These are phyloP conservation scores for Campoletis raptor DNA, from an alignment of 2,888 invertebrate species.

Conservation along the genomic window DNA sequence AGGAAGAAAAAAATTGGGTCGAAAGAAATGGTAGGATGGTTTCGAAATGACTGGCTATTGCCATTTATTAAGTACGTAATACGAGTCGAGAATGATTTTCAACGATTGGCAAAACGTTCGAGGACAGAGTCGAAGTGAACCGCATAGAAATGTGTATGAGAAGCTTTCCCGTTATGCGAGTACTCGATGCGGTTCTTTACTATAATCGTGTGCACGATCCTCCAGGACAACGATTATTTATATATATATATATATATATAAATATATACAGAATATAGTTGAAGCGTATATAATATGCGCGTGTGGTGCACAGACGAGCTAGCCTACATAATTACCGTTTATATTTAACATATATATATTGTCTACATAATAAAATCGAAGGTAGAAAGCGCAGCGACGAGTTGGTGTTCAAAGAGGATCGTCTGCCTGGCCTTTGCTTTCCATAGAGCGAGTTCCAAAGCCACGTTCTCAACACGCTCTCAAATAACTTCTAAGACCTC, in stretches of 20 bases:
- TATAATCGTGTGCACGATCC: slow-evolving; percentile 56
- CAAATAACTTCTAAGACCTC: slow-evolving; percentile 45
- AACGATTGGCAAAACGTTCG: slow-evolving; percentile 43
- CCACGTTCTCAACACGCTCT: slow-evolving; percentile 42
- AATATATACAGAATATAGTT: slow-evolving; percentile 31
- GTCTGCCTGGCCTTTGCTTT: slow-evolving; percentile 84
- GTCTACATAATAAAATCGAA: slow-evolving; percentile 76
- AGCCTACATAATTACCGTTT: slow-evolving; percentile 78
- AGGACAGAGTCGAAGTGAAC: slow-evolving; percentile 45
- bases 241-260: slow-evolving; percentile 26
- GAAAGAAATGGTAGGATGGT: slow-evolving; percentile 10
- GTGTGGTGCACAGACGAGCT: slow-evolving; percentile 60
- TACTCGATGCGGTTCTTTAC: slow-evolving; percentile 50
- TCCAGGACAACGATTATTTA: slow-evolving; percentile 13
- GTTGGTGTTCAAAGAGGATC: slow-evolving; percentile 75
- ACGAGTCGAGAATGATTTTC: slow-evolving; percentile 50
- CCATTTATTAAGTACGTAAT: slow-evolving; percentile 44
- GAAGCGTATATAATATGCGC: slow-evolving; percentile 69
- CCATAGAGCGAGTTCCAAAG: slow-evolving; percentile 72
- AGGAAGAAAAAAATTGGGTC: slow-evolving; percentile 9
- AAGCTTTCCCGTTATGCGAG: slow-evolving; percentile 65
- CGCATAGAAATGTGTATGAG: slow-evolving; percentile 22
- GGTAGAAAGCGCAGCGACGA: slow-evolving; percentile 82
- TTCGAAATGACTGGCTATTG: slow-evolving; percentile 45
- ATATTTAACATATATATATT: slow-evolving; percentile 16